Percentiles rank a stretch among this genome's conserved stretches.
Evolutionary conservation across 1,140 invertebrate genomes (phyloP).

Genomic region (Drosophila burlai): DNA sequence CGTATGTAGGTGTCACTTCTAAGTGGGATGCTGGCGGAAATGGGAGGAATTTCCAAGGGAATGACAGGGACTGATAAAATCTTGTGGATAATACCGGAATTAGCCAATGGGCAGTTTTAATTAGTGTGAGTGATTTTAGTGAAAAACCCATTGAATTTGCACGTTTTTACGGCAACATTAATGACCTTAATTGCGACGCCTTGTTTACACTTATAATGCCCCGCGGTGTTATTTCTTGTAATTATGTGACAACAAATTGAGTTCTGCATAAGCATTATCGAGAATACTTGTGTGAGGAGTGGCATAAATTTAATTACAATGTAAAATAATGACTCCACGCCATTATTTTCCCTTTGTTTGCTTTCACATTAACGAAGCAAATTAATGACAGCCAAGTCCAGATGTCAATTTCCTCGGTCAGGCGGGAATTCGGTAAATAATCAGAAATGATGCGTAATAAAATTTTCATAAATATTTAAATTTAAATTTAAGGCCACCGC

Average conservation of each 20-base stretch:
- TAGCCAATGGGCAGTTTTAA: constrained; percentile 10
- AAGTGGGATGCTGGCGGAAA: constrained; percentile 10
- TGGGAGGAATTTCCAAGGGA: constrained; percentile 11
- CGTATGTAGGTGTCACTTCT: background rate
- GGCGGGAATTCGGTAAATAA: constrained; percentile 27
- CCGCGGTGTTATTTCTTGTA: constrained; percentile 59
- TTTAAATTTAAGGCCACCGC: constrained; percentile 17
- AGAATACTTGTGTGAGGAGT: constrained; percentile 20
- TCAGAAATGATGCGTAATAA: constrained; percentile 28
- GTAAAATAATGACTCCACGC: constrained; percentile 51
- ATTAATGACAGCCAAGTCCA: constrained; percentile 54
- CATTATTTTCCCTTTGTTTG: constrained; percentile 50
- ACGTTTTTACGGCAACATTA: constrained; percentile 14
- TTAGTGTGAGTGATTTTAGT: constrained; percentile 35
- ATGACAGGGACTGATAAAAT: constrained; percentile 14
- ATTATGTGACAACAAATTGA: constrained; percentile 66
- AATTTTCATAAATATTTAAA: constrained; percentile 28
- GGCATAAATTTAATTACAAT: constrained; percentile 62
- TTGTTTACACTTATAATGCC: constrained; percentile 36
- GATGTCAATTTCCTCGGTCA: constrained; percentile 45
- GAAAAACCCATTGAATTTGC: constrained; percentile 27
- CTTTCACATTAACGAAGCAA: constrained; percentile 48
- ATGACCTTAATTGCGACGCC: constrained; percentile 18
- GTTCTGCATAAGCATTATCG: constrained; percentile 44
- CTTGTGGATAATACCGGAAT: background rate